These are phyloP conservation scores for Forficula auricularia DNA, from an alignment of 1,140 invertebrate species.

Conservation along the genomic window DNA sequence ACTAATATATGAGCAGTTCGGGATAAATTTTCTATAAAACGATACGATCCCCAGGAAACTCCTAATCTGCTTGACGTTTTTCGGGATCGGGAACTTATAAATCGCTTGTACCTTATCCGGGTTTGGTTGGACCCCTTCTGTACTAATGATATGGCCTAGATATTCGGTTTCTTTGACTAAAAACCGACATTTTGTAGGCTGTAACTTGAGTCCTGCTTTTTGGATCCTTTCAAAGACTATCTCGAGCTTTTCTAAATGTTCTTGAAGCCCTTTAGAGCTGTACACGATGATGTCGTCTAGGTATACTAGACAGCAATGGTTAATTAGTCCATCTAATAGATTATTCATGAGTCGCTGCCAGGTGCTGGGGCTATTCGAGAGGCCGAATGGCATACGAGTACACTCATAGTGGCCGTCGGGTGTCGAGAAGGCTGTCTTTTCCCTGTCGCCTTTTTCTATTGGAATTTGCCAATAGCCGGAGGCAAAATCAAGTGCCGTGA, in stretches of 20 bases:
- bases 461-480: slow-evolving; percentile 29
- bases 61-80: slow-evolving; percentile 1
- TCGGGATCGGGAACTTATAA: background rate
- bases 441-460: slow-evolving; percentile 19
- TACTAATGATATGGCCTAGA: slow-evolving; percentile 9
- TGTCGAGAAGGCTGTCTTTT: slow-evolving; percentile 27
- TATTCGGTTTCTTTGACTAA: slow-evolving; percentile 7
- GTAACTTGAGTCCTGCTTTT: slow-evolving; percentile 10
- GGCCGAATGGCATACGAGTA: slow-evolving; percentile 27
- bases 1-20: background rate
- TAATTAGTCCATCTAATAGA: slow-evolving; percentile 15
- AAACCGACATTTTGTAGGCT: slow-evolving; percentile 8
- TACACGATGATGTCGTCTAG: slow-evolving; percentile 29
- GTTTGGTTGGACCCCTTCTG: slow-evolving; percentile 8
- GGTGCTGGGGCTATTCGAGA: slow-evolving; percentile 21
- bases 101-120: slow-evolving; percentile 3
- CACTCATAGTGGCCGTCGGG: slow-evolving; percentile 24
- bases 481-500: slow-evolving; percentile 24
- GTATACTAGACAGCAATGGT: slow-evolving; percentile 11
- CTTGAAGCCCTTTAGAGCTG: slow-evolving; percentile 15
- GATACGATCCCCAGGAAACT: background rate
- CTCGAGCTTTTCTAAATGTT: slow-evolving; percentile 21
- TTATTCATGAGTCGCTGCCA: slow-evolving; percentile 25
- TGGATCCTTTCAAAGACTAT: slow-evolving; percentile 7
- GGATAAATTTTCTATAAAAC: slow-evolving; percentile 1